These are phyloP conservation scores for Trypoxylon attenuatum DNA, from an alignment of 2,888 invertebrate species.

Conservation along the genomic window DNA sequence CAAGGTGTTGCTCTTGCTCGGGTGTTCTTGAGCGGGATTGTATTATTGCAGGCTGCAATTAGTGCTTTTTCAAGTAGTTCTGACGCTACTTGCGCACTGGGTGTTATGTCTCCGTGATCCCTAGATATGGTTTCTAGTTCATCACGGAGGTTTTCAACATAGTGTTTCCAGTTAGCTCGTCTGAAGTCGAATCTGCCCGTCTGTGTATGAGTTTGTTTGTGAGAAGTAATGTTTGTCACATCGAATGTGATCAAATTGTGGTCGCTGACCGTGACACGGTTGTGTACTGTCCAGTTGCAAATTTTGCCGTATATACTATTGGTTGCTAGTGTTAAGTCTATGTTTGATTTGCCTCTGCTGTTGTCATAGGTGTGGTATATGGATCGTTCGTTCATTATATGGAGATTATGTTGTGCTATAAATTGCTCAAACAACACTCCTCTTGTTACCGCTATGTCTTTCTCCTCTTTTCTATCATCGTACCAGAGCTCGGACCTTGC, in stretches of 20 bases:
- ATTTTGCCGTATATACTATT: not conserved
- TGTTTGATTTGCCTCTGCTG: not conserved
- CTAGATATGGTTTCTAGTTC: no score
- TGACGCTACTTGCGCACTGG: no score
- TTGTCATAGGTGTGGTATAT: not conserved
- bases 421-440: no score
- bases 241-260: conserved; percentile 3
- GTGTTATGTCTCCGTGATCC: not conserved
- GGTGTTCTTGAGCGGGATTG: no score
- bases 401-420: not conserved
- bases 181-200: not conserved
- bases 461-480: no score
- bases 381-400: not conserved
- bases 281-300: not conserved
- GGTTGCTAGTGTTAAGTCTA: not conserved
- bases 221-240: not conserved
- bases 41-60: not conserved
- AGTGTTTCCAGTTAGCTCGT: conserved; percentile 3
- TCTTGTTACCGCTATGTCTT: no score
- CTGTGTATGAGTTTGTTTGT: not conserved
- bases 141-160: not conserved
- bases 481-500: no score
- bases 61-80: not conserved
- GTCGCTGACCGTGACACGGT: not conserved
- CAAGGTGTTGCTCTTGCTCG: not conserved